Evolutionary conservation across 2,113 vertebrate species (phyloP).

Genomic region (Tupaia tana): DNA sequence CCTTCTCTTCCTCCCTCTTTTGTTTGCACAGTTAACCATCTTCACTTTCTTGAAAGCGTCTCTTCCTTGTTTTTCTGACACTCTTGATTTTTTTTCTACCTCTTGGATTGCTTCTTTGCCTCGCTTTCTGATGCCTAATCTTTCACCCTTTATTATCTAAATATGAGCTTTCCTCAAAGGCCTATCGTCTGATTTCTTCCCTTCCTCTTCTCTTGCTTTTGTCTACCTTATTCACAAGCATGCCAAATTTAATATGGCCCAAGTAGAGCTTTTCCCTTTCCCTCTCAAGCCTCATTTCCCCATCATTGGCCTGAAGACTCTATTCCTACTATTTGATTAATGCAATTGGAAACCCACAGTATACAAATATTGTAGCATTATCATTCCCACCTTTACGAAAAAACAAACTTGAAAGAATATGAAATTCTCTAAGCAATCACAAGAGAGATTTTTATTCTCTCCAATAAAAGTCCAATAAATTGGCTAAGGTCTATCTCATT

Average conservation of each 20-base stretch:
- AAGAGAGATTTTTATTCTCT: neutral
- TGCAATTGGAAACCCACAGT: neutral
- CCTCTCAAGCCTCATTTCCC: neutral
- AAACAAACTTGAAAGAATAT: neutral
- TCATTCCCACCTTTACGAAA: neutral
- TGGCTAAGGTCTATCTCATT: neutral
- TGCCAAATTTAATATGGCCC: neutral
- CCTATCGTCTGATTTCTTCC: neutral
- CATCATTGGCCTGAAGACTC: neutral
- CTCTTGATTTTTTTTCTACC: neutral
- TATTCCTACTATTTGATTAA: neutral
- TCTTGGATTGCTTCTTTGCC: neutral
- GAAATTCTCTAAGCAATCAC: neutral
- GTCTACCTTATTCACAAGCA: neutral
- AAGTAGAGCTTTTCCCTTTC: neutral
- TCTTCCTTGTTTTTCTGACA: neutral
- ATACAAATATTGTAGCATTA: neutral
- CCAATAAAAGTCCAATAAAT: neutral
- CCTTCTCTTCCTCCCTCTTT: neutral
- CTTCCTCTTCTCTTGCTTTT: neutral
- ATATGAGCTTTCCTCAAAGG: neutral
- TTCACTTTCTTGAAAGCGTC: neutral
- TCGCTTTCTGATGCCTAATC: neutral
- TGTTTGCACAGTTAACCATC: neutral
- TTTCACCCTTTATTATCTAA: constrained; percentile 1